Conservation (phyloP, 2,888 invertebrate genomes). For the Polylopha cassiicola region DNA sequence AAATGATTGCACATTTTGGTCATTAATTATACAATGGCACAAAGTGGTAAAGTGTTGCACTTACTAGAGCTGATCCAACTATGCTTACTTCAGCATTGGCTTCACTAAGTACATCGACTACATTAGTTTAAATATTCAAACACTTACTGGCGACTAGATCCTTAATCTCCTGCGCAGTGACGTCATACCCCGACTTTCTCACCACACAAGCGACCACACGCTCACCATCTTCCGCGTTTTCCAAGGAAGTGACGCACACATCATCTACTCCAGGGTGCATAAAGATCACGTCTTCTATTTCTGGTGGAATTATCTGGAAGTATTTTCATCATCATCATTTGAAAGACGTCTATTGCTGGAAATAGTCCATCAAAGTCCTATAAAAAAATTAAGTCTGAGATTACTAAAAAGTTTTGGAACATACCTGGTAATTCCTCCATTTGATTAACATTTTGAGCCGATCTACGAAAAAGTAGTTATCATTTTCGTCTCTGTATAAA, state of each 20-base stretch:
- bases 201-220: constrained; percentile 30
- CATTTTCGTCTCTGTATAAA: constrained; percentile 66
- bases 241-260: constrained; percentile 51
- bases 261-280: constrained; percentile 43
- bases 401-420: too few species aligned
- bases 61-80: too few species aligned
- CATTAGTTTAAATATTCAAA: too few species aligned
- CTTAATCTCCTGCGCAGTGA: constrained; percentile 52
- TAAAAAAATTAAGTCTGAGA: too few species aligned
- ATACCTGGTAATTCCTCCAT: constrained; percentile 69
- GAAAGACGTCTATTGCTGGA: too few species aligned
- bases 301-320: constrained; percentile 48
- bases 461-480: constrained; percentile 68
- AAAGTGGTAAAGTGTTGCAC: too few species aligned
- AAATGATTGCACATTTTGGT: too few species aligned
- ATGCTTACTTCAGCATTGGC: too few species aligned
- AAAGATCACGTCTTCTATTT: constrained; percentile 53
- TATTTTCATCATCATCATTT: not conserved
- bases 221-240: constrained; percentile 44
- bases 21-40: too few species aligned
- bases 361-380: too few species aligned
- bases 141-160: constrained; percentile 49
- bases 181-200: constrained; percentile 37
- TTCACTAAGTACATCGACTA: too few species aligned
- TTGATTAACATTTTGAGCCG: constrained; percentile 73